Evolutionary conservation across 2,888 invertebrate genomes (phyloP), one percentile per base, ranked within the genome.

Genomic region (Coenonympha glycerion): DNA sequence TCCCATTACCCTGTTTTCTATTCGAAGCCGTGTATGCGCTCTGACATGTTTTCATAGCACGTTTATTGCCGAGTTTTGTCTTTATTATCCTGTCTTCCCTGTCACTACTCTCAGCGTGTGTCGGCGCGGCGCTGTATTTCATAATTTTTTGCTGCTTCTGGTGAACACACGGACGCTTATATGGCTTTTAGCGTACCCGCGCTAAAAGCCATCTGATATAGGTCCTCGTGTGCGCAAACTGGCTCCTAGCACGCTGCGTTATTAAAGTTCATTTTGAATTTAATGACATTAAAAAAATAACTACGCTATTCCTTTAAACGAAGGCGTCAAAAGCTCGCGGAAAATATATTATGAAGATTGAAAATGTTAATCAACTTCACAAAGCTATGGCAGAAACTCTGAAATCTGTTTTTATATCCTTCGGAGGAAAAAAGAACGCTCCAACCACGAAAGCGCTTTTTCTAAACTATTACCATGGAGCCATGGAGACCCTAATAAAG

Each of bases 1-100:
- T 77, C 79, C 73, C 80, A 81, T 82, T 81, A 79, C 72, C 73
- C 71, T 68, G 74, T 76, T 76, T 77, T 72, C 75, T 72, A 75
- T 78, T 72, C 73, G 70, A 71, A 66, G 69, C 60, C 63, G 67
- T 66, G 68, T 67, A 66, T 65, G 63, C 65, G 64, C 62, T 65
- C 68, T 72, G 74, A 74, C 77, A 70, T 79, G 75, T 77, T 79
- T 76, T 70, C 69, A 72, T 72, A 72, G 72, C 69, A 73, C 76
- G 75, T 78, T 79, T 79, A 83, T 78, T 76, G 68, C 72, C 65
- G 63, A 76, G 70, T 79, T 81, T 78, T 77, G 75, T 76, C 76
- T 76, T 79, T 79, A 79, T 80, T 79, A 76, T 76, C 69, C 69
- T 69, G 63, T 71, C 69, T 75, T 67, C 65, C 55, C 60, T 72